These are phyloP conservation scores for Syngnathus floridae DNA, from an alignment of 2,113 vertebrate genomes.

Conservation along the genomic window DNA sequence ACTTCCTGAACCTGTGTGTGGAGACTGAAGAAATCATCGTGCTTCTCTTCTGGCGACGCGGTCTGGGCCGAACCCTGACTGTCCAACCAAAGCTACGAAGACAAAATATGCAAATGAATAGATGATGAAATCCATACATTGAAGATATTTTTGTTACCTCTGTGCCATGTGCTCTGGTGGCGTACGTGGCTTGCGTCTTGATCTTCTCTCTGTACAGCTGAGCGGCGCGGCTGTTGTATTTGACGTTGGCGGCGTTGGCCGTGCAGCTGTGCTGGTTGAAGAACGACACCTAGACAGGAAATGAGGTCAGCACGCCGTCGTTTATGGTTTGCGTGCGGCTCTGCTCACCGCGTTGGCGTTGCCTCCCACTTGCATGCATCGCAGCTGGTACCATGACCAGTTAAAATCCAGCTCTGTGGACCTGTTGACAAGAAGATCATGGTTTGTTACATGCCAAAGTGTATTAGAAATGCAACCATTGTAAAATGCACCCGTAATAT, in stretches of 20 bases:
- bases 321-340: neutral
- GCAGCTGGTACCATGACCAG: slow-evolving; percentile 96
- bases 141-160: slow-evolving; percentile 68
- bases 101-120: neutral
- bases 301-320: neutral
- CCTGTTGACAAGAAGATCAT: slow-evolving; percentile 52
- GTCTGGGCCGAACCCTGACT: slow-evolving; percentile 69
- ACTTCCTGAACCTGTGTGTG: slow-evolving; percentile 68
- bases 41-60: slow-evolving; percentile 75
- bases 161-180: slow-evolving; percentile 81
- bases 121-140: neutral
- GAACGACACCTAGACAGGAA: slow-evolving; percentile 71
- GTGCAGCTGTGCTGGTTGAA: slow-evolving; percentile 86
- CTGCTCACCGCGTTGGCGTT: slow-evolving; percentile 85
- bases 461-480: too few species aligned
- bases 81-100: slow-evolving; percentile 84
- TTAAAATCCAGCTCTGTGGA: slow-evolving; percentile 95
- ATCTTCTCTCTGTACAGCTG: slow-evolving; percentile 86
- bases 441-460: too few species aligned
- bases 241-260: slow-evolving; percentile 79
- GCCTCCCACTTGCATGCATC: slow-evolving; percentile 96
- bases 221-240: slow-evolving; percentile 86
- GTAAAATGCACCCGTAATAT: neutral
- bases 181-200: slow-evolving; percentile 79
- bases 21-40: slow-evolving; percentile 88